These are phyloP conservation scores for Eupithecia subumbrata DNA, from an alignment of 2,888 invertebrate genomes.

Conservation along the genomic window DNA sequence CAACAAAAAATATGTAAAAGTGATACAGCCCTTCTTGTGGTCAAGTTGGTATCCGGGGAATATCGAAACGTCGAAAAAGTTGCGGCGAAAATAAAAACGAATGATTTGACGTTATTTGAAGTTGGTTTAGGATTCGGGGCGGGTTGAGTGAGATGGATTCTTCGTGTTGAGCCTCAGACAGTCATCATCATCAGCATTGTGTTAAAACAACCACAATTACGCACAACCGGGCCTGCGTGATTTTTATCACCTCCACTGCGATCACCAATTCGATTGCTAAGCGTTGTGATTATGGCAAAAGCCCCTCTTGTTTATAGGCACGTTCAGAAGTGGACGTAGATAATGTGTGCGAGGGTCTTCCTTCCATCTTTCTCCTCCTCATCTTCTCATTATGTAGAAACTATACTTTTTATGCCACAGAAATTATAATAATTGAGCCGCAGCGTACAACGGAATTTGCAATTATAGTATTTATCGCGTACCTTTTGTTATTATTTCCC, in stretches of 20 bases:
- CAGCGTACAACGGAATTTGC: no score
- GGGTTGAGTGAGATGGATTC: slow-evolving; percentile 12
- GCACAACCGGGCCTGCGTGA: neutral
- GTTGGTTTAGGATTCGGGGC: slow-evolving; percentile 19
- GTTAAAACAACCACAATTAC: neutral
- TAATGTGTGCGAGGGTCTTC: no score
- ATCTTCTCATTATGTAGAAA: no score
- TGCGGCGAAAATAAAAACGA: slow-evolving; percentile 1
- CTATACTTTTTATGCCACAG: no score
- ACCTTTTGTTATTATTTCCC: no score
- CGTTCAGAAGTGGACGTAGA: neutral
- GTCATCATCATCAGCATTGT: neutral
- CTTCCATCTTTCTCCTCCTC: no score
- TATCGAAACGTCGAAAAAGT: slow-evolving; percentile 31
- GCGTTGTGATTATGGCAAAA: neutral
- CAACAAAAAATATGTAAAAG: neutral
- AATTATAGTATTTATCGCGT: no score
- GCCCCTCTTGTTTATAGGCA: neutral
- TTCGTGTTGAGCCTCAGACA: neutral
- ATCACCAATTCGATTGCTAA: neutral
- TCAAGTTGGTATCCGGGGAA: slow-evolving; percentile 18
- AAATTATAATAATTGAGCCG: no score
- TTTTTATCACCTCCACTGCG: neutral
- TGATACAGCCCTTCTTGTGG: slow-evolving; percentile 14
- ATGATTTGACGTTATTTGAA: slow-evolving; percentile 23